Conservation (phyloP, 92 coral and sea anemone species). For the Actinernus sp. region DNA sequence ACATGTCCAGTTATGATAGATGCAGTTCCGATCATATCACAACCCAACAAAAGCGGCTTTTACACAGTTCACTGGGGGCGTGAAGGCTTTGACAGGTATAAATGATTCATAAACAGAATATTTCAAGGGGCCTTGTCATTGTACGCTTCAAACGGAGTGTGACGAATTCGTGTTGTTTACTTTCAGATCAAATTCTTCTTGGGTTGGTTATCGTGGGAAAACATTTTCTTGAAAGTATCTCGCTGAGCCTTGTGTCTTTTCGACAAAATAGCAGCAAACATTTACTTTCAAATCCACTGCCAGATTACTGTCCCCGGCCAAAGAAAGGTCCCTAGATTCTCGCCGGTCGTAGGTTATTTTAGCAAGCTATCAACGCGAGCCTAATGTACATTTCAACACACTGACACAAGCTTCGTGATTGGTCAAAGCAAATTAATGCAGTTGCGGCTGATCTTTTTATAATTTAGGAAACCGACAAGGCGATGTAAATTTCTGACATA, state of each 20-base stretch:
- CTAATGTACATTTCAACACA: background rate
- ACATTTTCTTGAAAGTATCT: slow-evolving; percentile 4
- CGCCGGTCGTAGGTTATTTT: too few species aligned
- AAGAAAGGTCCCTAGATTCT: too few species aligned
- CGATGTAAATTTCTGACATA: background rate
- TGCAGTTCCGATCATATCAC: too few species aligned
- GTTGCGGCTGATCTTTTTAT: background rate
- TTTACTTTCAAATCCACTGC: too few species aligned
- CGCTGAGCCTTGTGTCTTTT: too few species aligned
- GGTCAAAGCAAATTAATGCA: background rate
- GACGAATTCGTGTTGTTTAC: slow-evolving; percentile 30
- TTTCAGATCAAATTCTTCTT: slow-evolving; percentile 1
- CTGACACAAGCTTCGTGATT: background rate
- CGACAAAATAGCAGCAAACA: too few species aligned
- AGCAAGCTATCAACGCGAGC: background rate
- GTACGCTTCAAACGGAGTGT: slow-evolving; percentile 8
- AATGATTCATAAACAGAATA: too few species aligned
- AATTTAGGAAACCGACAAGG: background rate
- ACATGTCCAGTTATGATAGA: too few species aligned
- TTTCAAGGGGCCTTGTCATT: background rate
- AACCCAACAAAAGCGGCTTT: too few species aligned
- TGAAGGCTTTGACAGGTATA: background rate
- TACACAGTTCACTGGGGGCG: background rate
- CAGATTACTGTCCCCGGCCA: too few species aligned
- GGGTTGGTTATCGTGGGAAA: slow-evolving; percentile 22